Conservation (phyloP, 2,113 vertebrate species). For the Thamnophis sirtalis region DNA sequence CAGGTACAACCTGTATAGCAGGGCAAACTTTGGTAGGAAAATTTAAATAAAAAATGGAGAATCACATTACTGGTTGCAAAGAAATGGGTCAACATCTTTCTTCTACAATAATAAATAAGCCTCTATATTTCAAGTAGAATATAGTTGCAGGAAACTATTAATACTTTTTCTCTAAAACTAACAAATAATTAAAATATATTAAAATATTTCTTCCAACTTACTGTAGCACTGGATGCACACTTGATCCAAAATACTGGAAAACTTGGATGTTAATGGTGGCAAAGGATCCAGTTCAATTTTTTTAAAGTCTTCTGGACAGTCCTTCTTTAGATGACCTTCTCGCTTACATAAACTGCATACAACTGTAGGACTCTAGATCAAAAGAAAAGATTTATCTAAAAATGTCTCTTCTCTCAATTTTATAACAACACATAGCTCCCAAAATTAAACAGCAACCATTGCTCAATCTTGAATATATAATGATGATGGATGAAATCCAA, state of each 20-base stretch:
- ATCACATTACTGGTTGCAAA: background rate
- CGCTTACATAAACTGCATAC: conserved; percentile 91
- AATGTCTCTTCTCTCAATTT: background rate
- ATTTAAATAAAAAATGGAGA: background rate
- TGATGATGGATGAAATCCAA: background rate
- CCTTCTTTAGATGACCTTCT: conserved; percentile 88
- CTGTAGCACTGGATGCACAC: conserved; percentile 87
- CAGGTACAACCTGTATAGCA: background rate
- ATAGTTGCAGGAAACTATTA: background rate
- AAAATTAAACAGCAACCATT: background rate
- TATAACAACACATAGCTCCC: background rate
- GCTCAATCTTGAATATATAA: background rate
- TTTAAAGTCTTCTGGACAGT: conserved; percentile 94
- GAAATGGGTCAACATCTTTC: background rate
- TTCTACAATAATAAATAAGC: background rate
- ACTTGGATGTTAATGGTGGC: conserved; percentile 78
- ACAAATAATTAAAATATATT: background rate
- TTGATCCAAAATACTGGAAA: conserved; percentile 78
- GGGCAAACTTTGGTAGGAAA: background rate
- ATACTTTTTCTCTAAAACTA: background rate
- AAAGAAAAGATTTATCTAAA: conserved; percentile 22
- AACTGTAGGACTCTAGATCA: conserved; percentile 78
- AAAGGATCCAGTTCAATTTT: conserved; percentile 85
- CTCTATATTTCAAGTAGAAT: background rate
- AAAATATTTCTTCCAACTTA: conserved; percentile 67